These are phyloP conservation scores for Ashinkailepas kermadecensis DNA, from an alignment of 2,888 invertebrate genomes.

Conservation along the genomic window DNA sequence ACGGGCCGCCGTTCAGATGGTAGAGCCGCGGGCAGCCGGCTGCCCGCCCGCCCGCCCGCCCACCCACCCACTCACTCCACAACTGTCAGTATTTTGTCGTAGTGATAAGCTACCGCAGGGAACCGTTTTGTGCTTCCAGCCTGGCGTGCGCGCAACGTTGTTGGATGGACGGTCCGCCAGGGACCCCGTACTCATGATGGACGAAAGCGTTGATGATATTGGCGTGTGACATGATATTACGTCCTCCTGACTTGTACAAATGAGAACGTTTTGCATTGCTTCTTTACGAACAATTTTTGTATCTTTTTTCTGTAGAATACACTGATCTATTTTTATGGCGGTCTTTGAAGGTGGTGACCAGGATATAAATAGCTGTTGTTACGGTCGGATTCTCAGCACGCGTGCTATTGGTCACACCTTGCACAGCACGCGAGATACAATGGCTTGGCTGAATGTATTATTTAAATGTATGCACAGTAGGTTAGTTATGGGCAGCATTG, in stretches of 20 bases:
- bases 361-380: no score
- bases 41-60: neutral
- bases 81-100: conserved; percentile 18
- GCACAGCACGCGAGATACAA: no score
- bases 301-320: conserved; percentile 4
- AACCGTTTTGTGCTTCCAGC: neutral
- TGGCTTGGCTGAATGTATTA: no score
- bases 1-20: neutral
- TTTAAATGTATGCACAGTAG: no score
- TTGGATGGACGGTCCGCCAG: neutral
- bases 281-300: conserved; percentile 11
- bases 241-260: conserved; percentile 11
- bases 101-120: conserved; percentile 16
- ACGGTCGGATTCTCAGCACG: no score
- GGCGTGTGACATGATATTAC: neutral
- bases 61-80: neutral
- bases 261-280: neutral
- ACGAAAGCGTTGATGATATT: neutral
- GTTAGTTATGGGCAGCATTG: no score
- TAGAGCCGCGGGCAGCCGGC: neutral
- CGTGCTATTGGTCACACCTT: no score
- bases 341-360: neutral
- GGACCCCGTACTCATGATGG: neutral
- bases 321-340: conserved; percentile 3
- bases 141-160: neutral